Evolutionary conservation across 2,113 vertebrate genomes (phyloP).

Genomic region (Microcebus jonahi): DNA sequence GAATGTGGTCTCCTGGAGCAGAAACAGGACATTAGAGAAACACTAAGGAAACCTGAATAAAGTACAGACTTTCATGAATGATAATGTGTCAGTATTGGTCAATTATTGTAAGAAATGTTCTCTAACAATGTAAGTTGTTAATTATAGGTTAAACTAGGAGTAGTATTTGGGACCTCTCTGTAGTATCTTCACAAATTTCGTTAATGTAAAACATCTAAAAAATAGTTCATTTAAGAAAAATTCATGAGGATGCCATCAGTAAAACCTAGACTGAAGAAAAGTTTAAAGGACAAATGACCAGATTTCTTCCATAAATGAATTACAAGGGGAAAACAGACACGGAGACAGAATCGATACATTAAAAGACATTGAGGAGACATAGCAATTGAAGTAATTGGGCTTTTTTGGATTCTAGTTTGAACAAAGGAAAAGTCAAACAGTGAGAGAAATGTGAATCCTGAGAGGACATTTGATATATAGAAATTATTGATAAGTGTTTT

Average conservation of each 20-base stretch:
- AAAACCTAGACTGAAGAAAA: neutral
- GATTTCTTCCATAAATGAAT: neutral
- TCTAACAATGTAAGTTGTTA: neutral
- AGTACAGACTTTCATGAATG: neutral
- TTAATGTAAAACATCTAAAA: slow-evolving; percentile 2
- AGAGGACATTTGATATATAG: neutral
- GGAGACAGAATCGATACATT: neutral
- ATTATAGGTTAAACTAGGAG: neutral
- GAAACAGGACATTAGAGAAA: neutral
- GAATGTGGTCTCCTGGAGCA: neutral
- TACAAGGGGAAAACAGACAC: neutral
- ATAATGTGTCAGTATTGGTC: neutral
- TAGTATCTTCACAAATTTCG: neutral
- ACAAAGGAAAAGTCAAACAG: neutral
- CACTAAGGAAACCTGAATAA: neutral
- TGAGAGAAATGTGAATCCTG: neutral
- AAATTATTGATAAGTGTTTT: neutral
- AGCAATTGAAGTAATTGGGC: neutral
- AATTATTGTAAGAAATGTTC: neutral
- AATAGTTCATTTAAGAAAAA: neutral
- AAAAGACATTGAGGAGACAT: neutral
- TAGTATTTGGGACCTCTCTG: neutral
- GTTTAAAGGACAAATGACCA: neutral
- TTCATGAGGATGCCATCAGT: neutral
- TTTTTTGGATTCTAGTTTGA: neutral